A percentile compares a stretch with the other conserved stretches of the same genome.
Evolutionary conservation across 2,888 invertebrate species (phyloP).

Genomic region (Phasia obesa): DNA sequence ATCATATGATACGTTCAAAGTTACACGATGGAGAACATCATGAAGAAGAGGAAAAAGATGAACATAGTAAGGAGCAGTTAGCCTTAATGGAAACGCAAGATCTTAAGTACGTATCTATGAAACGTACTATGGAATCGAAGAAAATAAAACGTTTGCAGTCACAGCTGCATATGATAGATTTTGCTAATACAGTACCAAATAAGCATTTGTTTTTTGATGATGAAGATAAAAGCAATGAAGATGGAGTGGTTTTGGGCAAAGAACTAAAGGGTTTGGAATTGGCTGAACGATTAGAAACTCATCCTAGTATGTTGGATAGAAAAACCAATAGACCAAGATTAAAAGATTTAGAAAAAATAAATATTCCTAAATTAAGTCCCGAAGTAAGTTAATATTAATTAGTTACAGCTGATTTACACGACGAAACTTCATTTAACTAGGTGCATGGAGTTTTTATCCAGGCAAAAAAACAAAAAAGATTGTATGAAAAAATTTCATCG

Average conservation of each 20-base stretch:
- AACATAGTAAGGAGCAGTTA: conserved; percentile 92
- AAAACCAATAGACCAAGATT: conserved; percentile 88
- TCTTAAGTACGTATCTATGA: conserved; percentile 93
- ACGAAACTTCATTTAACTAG: no score
- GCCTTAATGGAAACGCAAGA: conserved; percentile 96
- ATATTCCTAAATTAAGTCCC: conserved; percentile 85
- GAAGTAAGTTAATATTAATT: conserved; percentile 79
- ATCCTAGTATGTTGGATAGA: conserved; percentile 87
- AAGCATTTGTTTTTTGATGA: conserved; percentile 92
- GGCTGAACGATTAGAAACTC: conserved; percentile 88
- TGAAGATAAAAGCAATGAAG: conserved; percentile 83
- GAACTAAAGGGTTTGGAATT: conserved; percentile 85
- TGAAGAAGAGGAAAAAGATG: conserved; percentile 87
- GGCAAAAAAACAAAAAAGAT: no score
- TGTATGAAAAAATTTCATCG: no score
- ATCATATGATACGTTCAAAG: conserved; percentile 97
- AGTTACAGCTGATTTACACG: no score
- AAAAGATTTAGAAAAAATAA: conserved; percentile 84
- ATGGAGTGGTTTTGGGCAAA: conserved; percentile 62
- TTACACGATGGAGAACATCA: conserved; percentile 86
- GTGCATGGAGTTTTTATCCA: no score
- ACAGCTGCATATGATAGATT: conserved; percentile 91
- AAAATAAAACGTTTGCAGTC: conserved; percentile 87
- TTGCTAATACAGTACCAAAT: conserved; percentile 87
- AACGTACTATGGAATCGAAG: conserved; percentile 91